Evolutionary conservation across 1,140 invertebrate species (phyloP).

Genomic region (Leguminivora glycinivorella): DNA sequence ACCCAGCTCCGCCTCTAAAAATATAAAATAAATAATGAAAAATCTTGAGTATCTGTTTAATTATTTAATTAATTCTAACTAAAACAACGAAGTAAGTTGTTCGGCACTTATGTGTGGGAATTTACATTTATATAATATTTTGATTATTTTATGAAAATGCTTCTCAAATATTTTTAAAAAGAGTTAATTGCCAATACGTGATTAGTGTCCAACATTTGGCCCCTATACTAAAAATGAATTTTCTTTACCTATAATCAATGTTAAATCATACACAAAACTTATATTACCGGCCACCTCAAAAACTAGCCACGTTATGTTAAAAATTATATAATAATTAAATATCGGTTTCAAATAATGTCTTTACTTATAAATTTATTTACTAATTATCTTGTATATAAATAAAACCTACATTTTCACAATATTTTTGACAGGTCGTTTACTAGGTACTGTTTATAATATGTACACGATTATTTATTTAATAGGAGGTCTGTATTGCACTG

Average conservation of each 20-base stretch:
- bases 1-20: background rate
- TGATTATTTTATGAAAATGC: background rate
- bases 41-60: background rate
- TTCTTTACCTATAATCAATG: too few species aligned
- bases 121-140: background rate
- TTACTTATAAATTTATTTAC: background rate
- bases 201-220: too few species aligned
- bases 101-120: background rate
- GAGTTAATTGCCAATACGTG: too few species aligned
- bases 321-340: background rate
- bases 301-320: too few species aligned
- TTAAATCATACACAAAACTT: too few species aligned
- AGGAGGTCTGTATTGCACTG: background rate
- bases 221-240: too few species aligned
- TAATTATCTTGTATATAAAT: background rate
- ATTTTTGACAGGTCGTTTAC: slow-evolving; percentile 4
- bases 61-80: background rate
- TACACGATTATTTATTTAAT: background rate
- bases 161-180: too few species aligned
- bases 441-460: background rate
- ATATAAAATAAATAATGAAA: too few species aligned
- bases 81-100: background rate
- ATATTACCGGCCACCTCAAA: too few species aligned
- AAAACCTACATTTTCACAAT: background rate
- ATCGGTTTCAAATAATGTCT: background rate